Percentiles rank a stretch among this genome's conserved stretches.
Conservation (phyloP, 2,113 vertebrate genomes). For the Perognathus longimembris region DNA sequence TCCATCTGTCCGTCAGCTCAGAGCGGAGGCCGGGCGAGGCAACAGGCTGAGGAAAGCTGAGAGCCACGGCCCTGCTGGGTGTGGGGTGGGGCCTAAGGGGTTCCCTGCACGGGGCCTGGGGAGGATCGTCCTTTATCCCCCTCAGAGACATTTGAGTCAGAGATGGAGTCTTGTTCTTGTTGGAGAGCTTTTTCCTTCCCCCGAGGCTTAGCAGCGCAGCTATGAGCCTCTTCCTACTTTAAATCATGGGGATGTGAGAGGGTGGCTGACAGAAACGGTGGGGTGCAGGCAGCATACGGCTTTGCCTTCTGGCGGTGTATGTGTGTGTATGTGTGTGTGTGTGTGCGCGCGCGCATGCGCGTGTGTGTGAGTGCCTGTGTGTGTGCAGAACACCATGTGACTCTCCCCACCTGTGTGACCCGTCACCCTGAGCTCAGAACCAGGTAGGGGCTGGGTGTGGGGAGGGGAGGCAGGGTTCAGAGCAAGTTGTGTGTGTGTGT, state of each 20-base stretch:
- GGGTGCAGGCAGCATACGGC: background rate
- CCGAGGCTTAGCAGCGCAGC: background rate
- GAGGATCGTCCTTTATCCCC: background rate
- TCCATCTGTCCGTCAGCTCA: too few relatives aligned
- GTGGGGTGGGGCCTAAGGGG: background rate
- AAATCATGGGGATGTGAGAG: background rate
- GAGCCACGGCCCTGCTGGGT: background rate
- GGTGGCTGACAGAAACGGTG: background rate
- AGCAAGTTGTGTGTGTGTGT: too few relatives aligned
- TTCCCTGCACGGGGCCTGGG: accelerated
- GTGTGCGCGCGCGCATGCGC: accelerated
- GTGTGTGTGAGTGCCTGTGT: too few relatives aligned
- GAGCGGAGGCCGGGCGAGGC: background rate
- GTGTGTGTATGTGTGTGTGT: background rate
- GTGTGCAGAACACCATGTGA: too few relatives aligned
- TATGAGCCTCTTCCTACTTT: background rate
- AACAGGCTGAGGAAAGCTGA: background rate
- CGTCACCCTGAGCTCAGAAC: too few relatives aligned
- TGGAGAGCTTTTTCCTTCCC: too few relatives aligned
- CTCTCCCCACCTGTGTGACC: too few relatives aligned
- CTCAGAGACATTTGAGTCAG: background rate
- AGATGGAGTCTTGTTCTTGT: background rate
- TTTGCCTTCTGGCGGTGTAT: background rate
- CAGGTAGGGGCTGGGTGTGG: too few relatives aligned
- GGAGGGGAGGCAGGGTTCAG: too few relatives aligned